phyloP scores from a whole-genome alignment of 2,113 vertebrate species.

The Phodopus roborovskii region DNA sequence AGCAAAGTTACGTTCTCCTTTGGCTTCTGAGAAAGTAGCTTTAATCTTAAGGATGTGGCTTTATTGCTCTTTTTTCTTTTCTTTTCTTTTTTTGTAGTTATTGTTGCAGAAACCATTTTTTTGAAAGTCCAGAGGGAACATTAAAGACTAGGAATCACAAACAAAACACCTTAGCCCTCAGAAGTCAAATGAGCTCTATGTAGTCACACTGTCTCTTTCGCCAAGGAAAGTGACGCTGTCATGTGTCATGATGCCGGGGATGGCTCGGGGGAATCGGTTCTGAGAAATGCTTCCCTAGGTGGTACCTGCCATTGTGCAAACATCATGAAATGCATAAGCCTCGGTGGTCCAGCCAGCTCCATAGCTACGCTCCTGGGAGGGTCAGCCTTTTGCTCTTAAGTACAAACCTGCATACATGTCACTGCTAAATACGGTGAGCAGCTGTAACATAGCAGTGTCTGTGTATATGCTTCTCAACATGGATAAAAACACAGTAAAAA shows the following conservation, averaged over 20 bases:
- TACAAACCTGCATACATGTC: too few species aligned
- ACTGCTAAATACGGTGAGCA: too few species aligned
- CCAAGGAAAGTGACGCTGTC: too few species aligned
- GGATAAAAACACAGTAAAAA: background rate
- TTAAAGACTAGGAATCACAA: background rate
- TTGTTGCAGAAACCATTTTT: conserved; percentile 29
- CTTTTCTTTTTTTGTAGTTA: background rate
- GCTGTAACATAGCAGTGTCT: too few species aligned
- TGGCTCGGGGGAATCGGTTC: background rate
- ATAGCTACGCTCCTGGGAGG: background rate
- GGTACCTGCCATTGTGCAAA: too few species aligned
- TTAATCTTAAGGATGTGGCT: background rate
- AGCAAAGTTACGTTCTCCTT: background rate
- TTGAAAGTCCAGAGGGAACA: conserved; percentile 19
- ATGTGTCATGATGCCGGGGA: accelerated
- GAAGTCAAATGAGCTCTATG: background rate
- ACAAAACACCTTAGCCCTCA: background rate
- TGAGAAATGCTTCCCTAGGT: background rate
- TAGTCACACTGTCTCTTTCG: background rate
- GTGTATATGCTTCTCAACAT: background rate
- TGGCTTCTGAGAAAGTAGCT: background rate
- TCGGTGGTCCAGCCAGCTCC: background rate
- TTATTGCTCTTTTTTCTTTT: background rate
- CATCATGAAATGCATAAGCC: background rate
- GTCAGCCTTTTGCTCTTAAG: background rate